phyloP scores from a whole-genome alignment of 1,140 invertebrate genomes.

The Metopolophium dirhodum region DNA sequence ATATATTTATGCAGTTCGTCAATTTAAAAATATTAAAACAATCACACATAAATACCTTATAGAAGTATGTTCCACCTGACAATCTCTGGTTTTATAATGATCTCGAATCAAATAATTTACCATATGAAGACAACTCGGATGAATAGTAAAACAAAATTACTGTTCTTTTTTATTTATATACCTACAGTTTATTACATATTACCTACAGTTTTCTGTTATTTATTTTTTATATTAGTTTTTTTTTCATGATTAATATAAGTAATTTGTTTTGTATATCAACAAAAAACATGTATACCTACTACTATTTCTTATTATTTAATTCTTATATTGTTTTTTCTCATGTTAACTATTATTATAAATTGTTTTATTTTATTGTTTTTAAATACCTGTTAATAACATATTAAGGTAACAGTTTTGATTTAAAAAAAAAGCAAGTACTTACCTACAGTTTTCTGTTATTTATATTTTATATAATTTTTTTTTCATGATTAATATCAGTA shows the following conservation, averaged over 20 bases:
- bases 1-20: too few relatives aligned
- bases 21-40: too few relatives aligned
- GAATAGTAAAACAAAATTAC: not conserved
- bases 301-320: too few relatives aligned
- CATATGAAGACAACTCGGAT: not conserved
- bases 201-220: too few relatives aligned
- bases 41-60: too few relatives aligned
- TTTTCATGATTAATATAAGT: constrained; percentile 17
- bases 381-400: not conserved
- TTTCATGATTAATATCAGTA: constrained; percentile 23
- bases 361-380: constrained; percentile 8
- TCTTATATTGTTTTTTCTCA: not conserved
- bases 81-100: constrained; percentile 60
- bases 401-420: not conserved
- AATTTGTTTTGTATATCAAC: constrained; percentile 25
- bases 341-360: not conserved
- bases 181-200: too few relatives aligned
- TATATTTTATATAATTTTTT: not conserved
- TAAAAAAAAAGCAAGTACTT: not conserved
- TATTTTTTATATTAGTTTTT: not conserved
- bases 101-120: not conserved
- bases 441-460: too few relatives aligned
- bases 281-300: not conserved
- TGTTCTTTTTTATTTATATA: not conserved
- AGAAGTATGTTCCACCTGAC: constrained; percentile 46